Base-by-base conservation (phyloP, 2,888 invertebrate species). In the Lithophane ornitopus region DNA sequence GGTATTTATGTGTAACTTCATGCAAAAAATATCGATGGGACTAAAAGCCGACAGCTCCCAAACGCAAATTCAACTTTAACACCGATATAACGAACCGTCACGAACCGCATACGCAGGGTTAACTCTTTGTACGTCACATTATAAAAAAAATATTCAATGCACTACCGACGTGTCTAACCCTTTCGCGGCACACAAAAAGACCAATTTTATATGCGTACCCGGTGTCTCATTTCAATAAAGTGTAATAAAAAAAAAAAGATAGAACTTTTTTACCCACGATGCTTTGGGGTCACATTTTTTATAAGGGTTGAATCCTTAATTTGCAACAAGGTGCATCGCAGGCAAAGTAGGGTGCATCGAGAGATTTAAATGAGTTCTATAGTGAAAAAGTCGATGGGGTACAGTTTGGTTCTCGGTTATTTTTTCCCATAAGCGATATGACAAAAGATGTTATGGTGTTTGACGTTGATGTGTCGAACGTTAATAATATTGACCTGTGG, bases 151-250 rank as follows among this genome's bases (percentile, higher is more conserved):
- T 84, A 92, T 87, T 93, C 93, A 94, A 94, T 93, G 89, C 90
- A 89, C 87, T 80, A 89, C 90, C 90, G 87, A 91, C 91, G 92
- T 90, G 90, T 91, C 90, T 93, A 94, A 94, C 95, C 94, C 95
- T 95, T 95, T 93, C 93, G 90, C 87, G 84, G 88, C 78, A 81
- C 87, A 93, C 91, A 94, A 95, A 96, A 96, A 94, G 94, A 94
- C 93, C 96, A 95, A 96, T 96, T 96, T 96, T 94, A 92, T 94
- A 95, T 95, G 94, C 96, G 91, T 91, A 93, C 93, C 94, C 94
- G 94, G 96, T 96, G 95, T 97, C 97, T 96, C 95, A 94, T 97
- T 97, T 96, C 97, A 96, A 96, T 95, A 95, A 94, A 89, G 92
- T 91, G 91, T 93, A 94, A 94, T 93, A 92, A 93, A 93, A 94